Evolutionary conservation across 2,113 vertebrate genomes (phyloP).

Genomic region (Nyctereutes procyonoides): DNA sequence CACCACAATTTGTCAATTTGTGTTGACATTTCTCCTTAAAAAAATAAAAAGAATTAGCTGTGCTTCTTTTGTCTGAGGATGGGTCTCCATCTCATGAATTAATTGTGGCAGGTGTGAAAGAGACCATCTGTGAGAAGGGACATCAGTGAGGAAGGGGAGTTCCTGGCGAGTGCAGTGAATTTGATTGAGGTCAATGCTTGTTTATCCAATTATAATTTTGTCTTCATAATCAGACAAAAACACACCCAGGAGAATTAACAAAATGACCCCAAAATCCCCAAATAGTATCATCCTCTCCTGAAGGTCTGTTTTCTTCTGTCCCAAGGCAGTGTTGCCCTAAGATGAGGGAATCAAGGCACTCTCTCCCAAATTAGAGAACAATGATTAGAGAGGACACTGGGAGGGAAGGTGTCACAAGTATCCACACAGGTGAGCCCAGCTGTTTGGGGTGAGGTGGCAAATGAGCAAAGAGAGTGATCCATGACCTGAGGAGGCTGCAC

Average conservation of each 20-base stretch:
- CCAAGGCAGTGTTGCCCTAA: not conserved
- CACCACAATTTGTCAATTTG: not conserved
- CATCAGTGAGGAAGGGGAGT: rapidly evolving
- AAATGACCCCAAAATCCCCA: rapidly evolving
- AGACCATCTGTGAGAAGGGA: rapidly evolving
- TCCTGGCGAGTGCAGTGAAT: rapidly evolving
- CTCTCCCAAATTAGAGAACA: not conserved
- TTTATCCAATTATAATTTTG: not conserved
- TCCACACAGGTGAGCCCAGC: not conserved
- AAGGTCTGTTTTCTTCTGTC: not conserved
- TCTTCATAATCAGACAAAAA: not conserved
- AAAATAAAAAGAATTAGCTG: not conserved
- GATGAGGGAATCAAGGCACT: not conserved
- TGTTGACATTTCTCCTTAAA: not conserved
- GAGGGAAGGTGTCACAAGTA: not conserved
- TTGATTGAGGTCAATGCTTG: rapidly evolving
- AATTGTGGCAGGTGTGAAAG: not conserved
- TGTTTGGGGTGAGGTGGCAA: not conserved
- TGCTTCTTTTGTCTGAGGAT: not conserved
- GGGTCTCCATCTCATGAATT: not conserved
- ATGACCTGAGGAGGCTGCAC: rapidly evolving
- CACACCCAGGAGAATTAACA: not conserved
- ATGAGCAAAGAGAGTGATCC: not conserved
- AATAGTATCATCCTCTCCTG: too few species aligned
- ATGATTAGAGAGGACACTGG: constrained; percentile 13